phyloP scores from a whole-genome alignment of 2,888 invertebrate species.

The Drosophila fulvimacula region DNA sequence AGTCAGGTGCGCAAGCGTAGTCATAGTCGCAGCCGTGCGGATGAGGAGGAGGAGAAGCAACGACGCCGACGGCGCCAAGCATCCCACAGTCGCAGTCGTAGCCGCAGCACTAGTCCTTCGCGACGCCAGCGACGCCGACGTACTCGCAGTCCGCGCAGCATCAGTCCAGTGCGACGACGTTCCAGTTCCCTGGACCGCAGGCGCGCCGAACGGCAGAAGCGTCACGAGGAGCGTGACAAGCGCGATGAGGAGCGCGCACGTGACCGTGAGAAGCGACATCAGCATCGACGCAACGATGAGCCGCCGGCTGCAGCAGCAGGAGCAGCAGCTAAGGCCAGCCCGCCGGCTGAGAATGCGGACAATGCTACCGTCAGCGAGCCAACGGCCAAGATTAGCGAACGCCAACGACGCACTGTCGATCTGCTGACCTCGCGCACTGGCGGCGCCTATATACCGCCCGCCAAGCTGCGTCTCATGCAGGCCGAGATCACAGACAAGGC shows the following conservation, averaged over 20 bases:
- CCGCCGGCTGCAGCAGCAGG: background rate
- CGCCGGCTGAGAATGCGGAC: constrained; percentile 57
- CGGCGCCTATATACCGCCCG: constrained; percentile 99
- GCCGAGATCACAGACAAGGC: constrained; percentile 97
- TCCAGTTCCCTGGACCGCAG: constrained; percentile 77
- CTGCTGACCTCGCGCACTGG: constrained; percentile 93
- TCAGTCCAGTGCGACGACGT: constrained; percentile 59
- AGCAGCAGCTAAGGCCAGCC: background rate
- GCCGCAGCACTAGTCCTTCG: constrained; percentile 42
- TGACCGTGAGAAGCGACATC: constrained; percentile 65
- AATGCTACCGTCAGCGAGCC: constrained; percentile 73
- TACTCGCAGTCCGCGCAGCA: constrained; percentile 48
- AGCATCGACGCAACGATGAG: constrained; percentile 22
- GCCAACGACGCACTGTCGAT: constrained; percentile 86
- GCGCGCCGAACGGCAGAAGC: constrained; percentile 74
- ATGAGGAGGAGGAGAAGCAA: constrained; percentile 24
- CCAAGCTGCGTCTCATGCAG: constrained; percentile 97
- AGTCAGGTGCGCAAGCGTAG: constrained; percentile 31
- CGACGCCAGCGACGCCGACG: constrained; percentile 50
- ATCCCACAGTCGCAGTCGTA: constrained; percentile 35
- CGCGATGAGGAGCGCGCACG: constrained; percentile 62
- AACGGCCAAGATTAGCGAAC: constrained; percentile 81
- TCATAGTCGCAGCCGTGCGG: constrained; percentile 28
- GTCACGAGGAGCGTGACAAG: constrained; percentile 75
- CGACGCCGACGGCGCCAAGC: constrained; percentile 46